Percentiles rank a stretch among this genome's conserved stretches.
Conservation (phyloP, 2,797 vertebrate species). For the Lacerta viridis region DNA sequence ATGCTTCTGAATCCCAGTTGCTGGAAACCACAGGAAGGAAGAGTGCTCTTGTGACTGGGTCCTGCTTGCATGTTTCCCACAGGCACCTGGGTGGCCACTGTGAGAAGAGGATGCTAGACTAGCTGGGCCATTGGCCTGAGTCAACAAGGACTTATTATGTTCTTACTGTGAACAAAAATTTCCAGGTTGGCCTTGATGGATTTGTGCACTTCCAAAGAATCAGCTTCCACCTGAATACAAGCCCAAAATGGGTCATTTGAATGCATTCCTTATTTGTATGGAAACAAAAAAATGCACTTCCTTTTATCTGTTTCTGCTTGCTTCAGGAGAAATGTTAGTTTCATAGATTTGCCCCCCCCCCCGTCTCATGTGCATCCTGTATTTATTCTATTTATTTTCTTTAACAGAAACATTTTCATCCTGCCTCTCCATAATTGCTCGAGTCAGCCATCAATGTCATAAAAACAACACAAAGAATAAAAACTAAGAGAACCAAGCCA, state of each 20-base stretch:
- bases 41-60: no score
- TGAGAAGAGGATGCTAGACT: no score
- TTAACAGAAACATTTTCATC: neutral
- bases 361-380: neutral
- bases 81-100: no score
- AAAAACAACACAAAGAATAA: neutral
- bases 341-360: neutral
- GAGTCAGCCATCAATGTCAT: neutral
- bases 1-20: no score
- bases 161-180: neutral
- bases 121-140: no score
- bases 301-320: neutral
- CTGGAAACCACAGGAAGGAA: no score
- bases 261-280: neutral
- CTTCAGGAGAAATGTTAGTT: neutral
- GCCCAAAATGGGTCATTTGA: neutral
- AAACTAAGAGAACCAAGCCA: neutral
- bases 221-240: neutral
- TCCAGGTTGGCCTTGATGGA: neutral
- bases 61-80: no score
- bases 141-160: no score
- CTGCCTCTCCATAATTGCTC: neutral
- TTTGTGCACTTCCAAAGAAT: neutral
- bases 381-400: neutral
- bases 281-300: slow-evolving; percentile 9